These are phyloP conservation scores for Neotoxoptera formosana DNA, from an alignment of 1,140 invertebrate genomes.

Conservation along the genomic window DNA sequence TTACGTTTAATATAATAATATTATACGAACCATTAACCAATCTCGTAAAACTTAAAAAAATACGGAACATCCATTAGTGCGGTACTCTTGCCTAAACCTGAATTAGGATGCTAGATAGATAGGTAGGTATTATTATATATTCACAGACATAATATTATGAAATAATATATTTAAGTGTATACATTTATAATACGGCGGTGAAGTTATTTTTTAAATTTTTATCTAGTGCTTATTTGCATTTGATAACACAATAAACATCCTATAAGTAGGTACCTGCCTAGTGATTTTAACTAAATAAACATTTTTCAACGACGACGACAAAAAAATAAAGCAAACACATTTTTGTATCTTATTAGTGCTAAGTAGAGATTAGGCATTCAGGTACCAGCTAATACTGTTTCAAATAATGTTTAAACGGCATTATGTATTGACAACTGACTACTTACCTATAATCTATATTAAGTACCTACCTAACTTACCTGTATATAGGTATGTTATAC, in stretches of 20 bases:
- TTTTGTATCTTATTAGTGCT: neutral
- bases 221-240: neutral
- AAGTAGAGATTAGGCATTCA: too few relatives aligned
- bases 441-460: too few relatives aligned
- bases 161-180: neutral
- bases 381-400: too few relatives aligned
- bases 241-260: neutral
- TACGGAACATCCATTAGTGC: neutral
- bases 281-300: neutral
- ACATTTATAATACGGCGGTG: neutral
- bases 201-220: neutral
- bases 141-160: too few relatives aligned
- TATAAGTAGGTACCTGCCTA: too few relatives aligned
- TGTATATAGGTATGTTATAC: too few relatives aligned
- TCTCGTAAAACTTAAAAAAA: neutral
- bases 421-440: too few relatives aligned
- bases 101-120: neutral
- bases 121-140: neutral
- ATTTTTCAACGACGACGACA: neutral
- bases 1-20: neutral
- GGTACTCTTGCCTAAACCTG: too few relatives aligned
- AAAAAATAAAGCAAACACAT: neutral
- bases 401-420: too few relatives aligned
- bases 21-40: neutral
- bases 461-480: too few relatives aligned